A percentile compares a stretch with the other conserved stretches of the same genome.
Conservation (phyloP, 2,113 vertebrate genomes). For the Solea senegalensis region DNA sequence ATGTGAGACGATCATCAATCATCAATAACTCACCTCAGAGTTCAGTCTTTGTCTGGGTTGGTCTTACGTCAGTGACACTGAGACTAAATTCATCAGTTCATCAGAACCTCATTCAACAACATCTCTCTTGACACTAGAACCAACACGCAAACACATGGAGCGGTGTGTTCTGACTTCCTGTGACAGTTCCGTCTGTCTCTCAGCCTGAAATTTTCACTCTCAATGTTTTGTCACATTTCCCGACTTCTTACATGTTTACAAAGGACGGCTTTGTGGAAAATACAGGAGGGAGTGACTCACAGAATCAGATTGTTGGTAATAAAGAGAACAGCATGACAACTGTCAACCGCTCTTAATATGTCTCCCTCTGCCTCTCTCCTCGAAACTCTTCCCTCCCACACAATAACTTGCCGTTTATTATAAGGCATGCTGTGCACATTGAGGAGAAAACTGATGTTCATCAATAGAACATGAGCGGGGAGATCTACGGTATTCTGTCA, state of each 20-base stretch:
- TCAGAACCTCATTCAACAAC: slow-evolving; percentile 10
- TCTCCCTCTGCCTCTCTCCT: slow-evolving; percentile 1
- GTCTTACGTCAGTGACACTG: no score
- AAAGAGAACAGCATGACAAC: slow-evolving; percentile 15
- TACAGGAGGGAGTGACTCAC: neutral
- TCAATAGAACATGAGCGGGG: neutral
- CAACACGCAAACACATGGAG: slow-evolving; percentile 24
- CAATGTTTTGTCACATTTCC: slow-evolving; percentile 24
- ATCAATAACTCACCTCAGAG: no score
- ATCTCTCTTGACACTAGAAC: slow-evolving; percentile 23
- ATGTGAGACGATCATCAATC: no score
- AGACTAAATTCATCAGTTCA: slow-evolving; percentile 60
- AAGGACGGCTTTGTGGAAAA: slow-evolving; percentile 17
- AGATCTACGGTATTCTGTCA: neutral
- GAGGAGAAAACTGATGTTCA: neutral
- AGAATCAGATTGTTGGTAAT: neutral
- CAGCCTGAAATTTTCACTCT: slow-evolving; percentile 9
- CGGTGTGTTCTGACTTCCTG: neutral
- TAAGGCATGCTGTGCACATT: neutral
- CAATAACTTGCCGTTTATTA: neutral
- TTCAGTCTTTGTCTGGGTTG: no score
- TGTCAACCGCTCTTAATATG: slow-evolving; percentile 11
- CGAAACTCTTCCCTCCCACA: neutral
- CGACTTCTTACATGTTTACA: slow-evolving; percentile 8
- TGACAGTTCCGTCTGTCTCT: neutral